phyloP scores from a whole-genome alignment of 1,140 invertebrate species.

The Heterodera carotae region DNA sequence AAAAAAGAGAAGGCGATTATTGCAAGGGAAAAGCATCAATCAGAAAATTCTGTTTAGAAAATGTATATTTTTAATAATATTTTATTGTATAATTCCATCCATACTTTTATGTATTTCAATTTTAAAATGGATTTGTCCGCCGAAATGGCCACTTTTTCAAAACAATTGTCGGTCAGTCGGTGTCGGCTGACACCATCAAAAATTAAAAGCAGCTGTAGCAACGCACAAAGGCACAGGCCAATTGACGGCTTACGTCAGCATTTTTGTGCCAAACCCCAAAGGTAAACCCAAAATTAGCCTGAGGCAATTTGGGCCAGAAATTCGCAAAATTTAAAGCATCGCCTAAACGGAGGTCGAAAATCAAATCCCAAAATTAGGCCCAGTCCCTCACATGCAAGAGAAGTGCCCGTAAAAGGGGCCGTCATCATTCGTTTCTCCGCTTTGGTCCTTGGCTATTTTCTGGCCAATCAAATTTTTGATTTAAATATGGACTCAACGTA shows the following conservation, averaged over 20 bases:
- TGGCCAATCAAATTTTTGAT: too few species aligned
- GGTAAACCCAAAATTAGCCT: not conserved
- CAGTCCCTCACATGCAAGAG: too few species aligned
- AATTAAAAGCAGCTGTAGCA: not conserved
- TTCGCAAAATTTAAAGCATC: too few species aligned
- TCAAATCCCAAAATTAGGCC: too few species aligned
- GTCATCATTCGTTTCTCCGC: too few species aligned
- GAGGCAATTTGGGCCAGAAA: too few species aligned
- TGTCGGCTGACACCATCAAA: not conserved
- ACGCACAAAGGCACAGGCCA: not conserved
- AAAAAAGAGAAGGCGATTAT: not conserved
- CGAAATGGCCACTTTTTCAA: not conserved
- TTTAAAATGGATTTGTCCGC: not conserved
- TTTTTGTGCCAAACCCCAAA: not conserved
- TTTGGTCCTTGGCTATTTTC: too few species aligned
- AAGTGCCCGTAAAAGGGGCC: too few species aligned
- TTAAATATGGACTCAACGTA: too few species aligned
- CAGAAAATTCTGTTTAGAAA: conserved; percentile 3
- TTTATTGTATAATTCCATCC: not conserved
- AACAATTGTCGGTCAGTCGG: not conserved
- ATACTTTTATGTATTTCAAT: not conserved
- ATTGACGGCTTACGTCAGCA: not conserved
- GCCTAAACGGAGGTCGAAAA: too few species aligned
- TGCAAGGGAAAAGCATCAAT: not conserved
- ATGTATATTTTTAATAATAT: not conserved